phyloP scores from a whole-genome alignment of 2,113 vertebrate genomes.

The Seriola quinqueradiata region DNA sequence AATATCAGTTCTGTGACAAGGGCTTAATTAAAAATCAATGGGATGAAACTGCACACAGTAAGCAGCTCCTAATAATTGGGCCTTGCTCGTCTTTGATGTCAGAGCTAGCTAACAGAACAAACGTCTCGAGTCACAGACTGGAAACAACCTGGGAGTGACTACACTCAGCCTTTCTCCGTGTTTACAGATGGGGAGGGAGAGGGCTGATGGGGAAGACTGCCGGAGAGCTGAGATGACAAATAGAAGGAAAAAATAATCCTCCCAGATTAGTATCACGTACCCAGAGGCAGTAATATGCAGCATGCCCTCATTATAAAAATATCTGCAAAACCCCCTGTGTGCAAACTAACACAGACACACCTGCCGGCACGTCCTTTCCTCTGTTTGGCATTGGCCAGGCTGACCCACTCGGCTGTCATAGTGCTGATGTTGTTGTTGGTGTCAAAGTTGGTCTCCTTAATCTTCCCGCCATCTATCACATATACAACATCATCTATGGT shows the following conservation, averaged over 20 bases:
- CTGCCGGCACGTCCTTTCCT: constrained; percentile 97
- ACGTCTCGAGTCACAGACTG: constrained; percentile 38
- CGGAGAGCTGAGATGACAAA: constrained; percentile 37
- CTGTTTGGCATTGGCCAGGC: constrained; percentile 96
- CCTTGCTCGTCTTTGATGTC: constrained; percentile 59
- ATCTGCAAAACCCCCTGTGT: not conserved
- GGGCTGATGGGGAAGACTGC: constrained; percentile 5
- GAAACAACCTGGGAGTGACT: constrained; percentile 51
- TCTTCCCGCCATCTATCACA: constrained; percentile 98
- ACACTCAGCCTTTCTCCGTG: constrained; percentile 33
- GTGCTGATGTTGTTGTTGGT: constrained; percentile 99
- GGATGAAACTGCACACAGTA: constrained; percentile 42
- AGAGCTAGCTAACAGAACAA: constrained; percentile 42
- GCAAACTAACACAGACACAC: constrained; percentile 35
- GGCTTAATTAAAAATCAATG: constrained; percentile 58
- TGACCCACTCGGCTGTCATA: constrained; percentile 98
- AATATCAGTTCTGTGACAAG: constrained; percentile 30
- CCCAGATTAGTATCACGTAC: not conserved
- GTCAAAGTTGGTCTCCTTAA: constrained; percentile 98
- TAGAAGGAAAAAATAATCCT: constrained; percentile 28
- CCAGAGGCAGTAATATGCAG: constrained; percentile 4
- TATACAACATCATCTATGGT: constrained; percentile 98
- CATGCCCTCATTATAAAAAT: constrained; percentile 1
- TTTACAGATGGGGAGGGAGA: constrained; percentile 42
- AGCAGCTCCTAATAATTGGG: constrained; percentile 70